These are phyloP conservation scores for Microtus richardsoni DNA, from an alignment of 2,113 vertebrate genomes.

Conservation along the genomic window DNA sequence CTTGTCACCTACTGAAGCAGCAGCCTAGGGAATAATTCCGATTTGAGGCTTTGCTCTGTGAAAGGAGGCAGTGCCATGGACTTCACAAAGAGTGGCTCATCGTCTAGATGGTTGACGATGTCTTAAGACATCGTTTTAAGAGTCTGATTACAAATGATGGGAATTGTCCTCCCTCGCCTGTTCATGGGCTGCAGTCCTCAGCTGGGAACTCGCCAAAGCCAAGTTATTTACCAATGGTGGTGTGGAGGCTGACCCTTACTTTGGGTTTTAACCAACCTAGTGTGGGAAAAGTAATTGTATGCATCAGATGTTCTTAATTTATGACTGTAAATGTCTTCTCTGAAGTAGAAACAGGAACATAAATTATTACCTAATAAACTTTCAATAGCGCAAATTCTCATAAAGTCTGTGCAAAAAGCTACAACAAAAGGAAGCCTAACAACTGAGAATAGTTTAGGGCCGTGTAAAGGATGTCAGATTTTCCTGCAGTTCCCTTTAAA, in stretches of 20 bases:
- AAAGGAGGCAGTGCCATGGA: background rate
- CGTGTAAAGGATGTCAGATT: background rate
- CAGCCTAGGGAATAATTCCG: background rate
- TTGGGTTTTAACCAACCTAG: background rate
- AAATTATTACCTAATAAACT: constrained; percentile 21
- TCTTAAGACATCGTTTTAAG: background rate
- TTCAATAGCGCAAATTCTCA: background rate
- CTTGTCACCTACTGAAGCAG: background rate
- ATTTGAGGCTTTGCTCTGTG: background rate
- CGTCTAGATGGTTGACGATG: background rate
- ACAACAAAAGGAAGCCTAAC: constrained; percentile 10
- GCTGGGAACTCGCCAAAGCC: background rate
- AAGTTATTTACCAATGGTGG: background rate
- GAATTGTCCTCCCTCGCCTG: background rate
- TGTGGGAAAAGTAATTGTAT: background rate
- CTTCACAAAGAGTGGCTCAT: background rate
- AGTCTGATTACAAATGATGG: constrained; percentile 4
- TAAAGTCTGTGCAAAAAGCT: background rate
- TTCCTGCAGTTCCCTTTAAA: background rate
- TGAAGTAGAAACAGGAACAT: constrained; percentile 13
- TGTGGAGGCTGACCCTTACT: background rate
- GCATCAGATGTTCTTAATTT: background rate
- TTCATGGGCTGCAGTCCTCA: background rate
- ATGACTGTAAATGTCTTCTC: background rate
- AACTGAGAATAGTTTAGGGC: background rate